phyloP scores from a whole-genome alignment of 2,797 vertebrate genomes.

The Brachyrhaphis roseni region DNA sequence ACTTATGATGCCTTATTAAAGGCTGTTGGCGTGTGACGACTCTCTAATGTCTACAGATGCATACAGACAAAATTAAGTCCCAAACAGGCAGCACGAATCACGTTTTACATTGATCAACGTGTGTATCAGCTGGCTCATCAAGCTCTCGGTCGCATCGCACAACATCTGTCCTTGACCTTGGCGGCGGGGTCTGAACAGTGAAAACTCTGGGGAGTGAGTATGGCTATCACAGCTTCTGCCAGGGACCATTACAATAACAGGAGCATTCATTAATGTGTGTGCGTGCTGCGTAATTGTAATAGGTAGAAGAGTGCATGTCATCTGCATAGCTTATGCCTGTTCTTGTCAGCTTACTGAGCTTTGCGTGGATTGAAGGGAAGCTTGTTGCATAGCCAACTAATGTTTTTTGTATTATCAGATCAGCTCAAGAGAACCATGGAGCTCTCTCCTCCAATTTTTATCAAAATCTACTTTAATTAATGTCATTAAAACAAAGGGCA shows the following conservation, averaged over 20 bases:
- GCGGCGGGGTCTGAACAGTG: slow-evolving; percentile 8
- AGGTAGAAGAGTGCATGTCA: slow-evolving; percentile 1
- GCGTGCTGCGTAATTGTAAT: slow-evolving; percentile 25
- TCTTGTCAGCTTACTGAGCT: slow-evolving; percentile 3
- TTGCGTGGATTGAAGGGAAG: neutral
- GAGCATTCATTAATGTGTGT: slow-evolving; percentile 15
- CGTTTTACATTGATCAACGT: slow-evolving; percentile 33
- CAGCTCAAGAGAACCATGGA: slow-evolving; percentile 11
- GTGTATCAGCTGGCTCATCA: slow-evolving; percentile 5
- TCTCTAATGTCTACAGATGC: neutral
- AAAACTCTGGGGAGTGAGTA: slow-evolving; percentile 6
- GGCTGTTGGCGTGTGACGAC: slow-evolving; percentile 4
- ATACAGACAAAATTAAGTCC: slow-evolving; percentile 20
- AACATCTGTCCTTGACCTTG: slow-evolving; percentile 68
- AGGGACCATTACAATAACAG: slow-evolving; percentile 26
- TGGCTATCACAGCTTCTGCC: slow-evolving; percentile 35
- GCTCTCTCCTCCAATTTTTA: slow-evolving; percentile 4
- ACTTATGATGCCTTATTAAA: slow-evolving; percentile 55
- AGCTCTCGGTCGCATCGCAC: slow-evolving; percentile 21
- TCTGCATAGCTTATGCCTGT: slow-evolving; percentile 8
- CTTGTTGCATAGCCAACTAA: neutral
- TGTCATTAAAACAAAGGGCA: slow-evolving; percentile 30
- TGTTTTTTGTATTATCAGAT: slow-evolving; percentile 8
- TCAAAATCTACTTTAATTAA: slow-evolving; percentile 63
- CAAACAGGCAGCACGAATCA: slow-evolving; percentile 5